Evolutionary conservation across 1,140 invertebrate species (phyloP).

Genomic region (Hermetia illucens): DNA sequence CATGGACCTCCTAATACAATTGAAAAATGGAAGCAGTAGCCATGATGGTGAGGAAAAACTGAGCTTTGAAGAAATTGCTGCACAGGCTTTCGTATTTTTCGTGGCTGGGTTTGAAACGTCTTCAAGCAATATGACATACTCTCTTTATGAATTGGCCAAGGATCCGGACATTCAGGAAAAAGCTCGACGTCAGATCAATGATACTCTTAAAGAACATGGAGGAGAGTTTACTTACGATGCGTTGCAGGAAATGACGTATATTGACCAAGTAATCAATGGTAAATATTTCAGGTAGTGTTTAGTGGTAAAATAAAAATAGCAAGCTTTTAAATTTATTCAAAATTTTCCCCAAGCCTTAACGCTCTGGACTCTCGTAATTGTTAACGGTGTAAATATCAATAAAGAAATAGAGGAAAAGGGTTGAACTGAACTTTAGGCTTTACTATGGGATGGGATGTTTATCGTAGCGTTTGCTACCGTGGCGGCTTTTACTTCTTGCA

Average conservation of each 20-base stretch:
- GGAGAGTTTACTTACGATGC: constrained; percentile 24
- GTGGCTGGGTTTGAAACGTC: constrained; percentile 3
- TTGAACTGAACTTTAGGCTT: too few relatives aligned
- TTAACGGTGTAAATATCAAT: too few relatives aligned
- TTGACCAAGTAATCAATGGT: constrained; percentile 37
- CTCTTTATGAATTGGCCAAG: constrained; percentile 35
- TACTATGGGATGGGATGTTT: too few relatives aligned
- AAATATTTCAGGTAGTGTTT: too few relatives aligned
- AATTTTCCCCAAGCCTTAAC: too few relatives aligned
- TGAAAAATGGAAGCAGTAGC: neutral
- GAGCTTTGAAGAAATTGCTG: constrained; percentile 9
- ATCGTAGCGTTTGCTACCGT: too few relatives aligned
- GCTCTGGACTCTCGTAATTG: too few relatives aligned
- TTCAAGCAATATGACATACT: constrained; percentile 33
- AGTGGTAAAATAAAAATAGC: too few relatives aligned
- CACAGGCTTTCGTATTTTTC: constrained; percentile 11
- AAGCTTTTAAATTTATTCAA: too few relatives aligned
- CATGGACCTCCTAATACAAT: constrained; percentile 12
- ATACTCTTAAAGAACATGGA: constrained; percentile 17
- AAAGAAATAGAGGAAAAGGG: too few relatives aligned
- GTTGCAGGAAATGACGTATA: constrained; percentile 31
- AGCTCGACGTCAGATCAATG: constrained; percentile 37
- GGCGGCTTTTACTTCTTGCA: too few relatives aligned
- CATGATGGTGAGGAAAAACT: neutral
- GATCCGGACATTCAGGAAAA: constrained; percentile 40